A percentile compares a stretch with the other conserved stretches of the same genome.
Conservation (phyloP, 1,140 invertebrate genomes). For the Contarinia nasturtii region DNA sequence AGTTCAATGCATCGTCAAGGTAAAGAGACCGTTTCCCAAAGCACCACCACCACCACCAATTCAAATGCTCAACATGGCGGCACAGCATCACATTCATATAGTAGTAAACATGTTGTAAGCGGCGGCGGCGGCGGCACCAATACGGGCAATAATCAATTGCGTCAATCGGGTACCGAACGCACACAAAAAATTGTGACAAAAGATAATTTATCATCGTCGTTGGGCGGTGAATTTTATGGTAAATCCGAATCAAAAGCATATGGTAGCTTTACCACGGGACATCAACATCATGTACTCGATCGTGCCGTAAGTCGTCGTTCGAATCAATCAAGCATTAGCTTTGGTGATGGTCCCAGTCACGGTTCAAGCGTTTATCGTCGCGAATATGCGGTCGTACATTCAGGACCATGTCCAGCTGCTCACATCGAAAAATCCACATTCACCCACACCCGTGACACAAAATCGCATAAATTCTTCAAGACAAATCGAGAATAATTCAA, state of each 20-base stretch:
- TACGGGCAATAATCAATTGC: not conserved
- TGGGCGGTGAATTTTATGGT: slow-evolving; percentile 50
- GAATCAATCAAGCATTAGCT: slow-evolving; percentile 50
- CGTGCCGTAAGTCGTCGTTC: slow-evolving; percentile 32
- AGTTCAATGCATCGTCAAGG: slow-evolving; percentile 50
- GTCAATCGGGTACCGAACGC: slow-evolving; percentile 10
- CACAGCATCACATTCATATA: not conserved
- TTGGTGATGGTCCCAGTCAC: slow-evolving; percentile 37
- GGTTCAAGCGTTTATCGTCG: slow-evolving; percentile 50
- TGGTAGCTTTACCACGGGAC: slow-evolving; percentile 38
- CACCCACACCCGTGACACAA: slow-evolving; percentile 61
- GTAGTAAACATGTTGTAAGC: not conserved
- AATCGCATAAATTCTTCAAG: slow-evolving; percentile 54
- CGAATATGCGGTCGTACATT: slow-evolving; percentile 45
- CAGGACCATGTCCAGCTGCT: slow-evolving; percentile 56
- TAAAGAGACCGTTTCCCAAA: slow-evolving; percentile 21
- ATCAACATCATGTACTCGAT: slow-evolving; percentile 25
- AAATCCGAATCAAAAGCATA: slow-evolving; percentile 42
- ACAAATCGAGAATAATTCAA: too few relatives aligned
- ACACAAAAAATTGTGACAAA: slow-evolving; percentile 32
- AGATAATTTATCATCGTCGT: slow-evolving; percentile 34
- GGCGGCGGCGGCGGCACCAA: not conserved
- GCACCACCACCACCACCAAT: not conserved
- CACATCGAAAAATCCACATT: slow-evolving; percentile 53
- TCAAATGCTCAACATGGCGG: not conserved